Evolutionary conservation across 2,113 vertebrate species (phyloP), one percentile per base, ranked within the genome.

Genomic region (Chaenogobius annularis): DNA sequence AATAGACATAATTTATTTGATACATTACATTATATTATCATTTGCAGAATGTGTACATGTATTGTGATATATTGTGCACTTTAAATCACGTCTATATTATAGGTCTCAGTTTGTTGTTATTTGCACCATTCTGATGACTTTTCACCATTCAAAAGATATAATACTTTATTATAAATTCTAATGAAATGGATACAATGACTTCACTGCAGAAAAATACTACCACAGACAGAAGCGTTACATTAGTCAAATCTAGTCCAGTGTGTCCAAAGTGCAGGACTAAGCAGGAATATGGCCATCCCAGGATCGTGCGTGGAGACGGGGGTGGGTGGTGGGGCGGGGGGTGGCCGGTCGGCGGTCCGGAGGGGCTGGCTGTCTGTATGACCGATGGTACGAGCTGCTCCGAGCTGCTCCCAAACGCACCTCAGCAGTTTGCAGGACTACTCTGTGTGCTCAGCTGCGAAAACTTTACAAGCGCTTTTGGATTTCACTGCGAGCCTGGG

Each of bases 401-500:
- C 17, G 17, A 37, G 35, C 61, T n/a, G 7, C 0, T 62, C 59
- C 59, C 59, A 3, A 19, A 62, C 14, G 59, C 55, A 35, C 61
- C 19, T 63, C 61, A 63, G 61, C 61, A 63, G 31, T 63, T 62
- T 37, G 26, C 9, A 31, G 59, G 14, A 9, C 26, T 3, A 9
- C 31, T 63, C 17, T 63, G 61, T 63, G 61, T 43, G 61, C 61
- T 63, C 61, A 63, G 61, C 35, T 63, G 17, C 40, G 17, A 43
- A 63, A 40, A 63, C 61, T 17, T 7, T 15, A 62, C 59, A 62
- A 15, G 20, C 26, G 26, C 26, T 2, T 31, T 31, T 31, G 26
- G 26, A 31, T 31, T 31, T 31, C 26, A 31, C 4, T 31, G 26
- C 26, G 4, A 31, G 26, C 26, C 26, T 31, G 26, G 26, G 26